These are phyloP conservation scores for Rattus rattus DNA, from an alignment of 2,113 vertebrate species.

Conservation along the genomic window DNA sequence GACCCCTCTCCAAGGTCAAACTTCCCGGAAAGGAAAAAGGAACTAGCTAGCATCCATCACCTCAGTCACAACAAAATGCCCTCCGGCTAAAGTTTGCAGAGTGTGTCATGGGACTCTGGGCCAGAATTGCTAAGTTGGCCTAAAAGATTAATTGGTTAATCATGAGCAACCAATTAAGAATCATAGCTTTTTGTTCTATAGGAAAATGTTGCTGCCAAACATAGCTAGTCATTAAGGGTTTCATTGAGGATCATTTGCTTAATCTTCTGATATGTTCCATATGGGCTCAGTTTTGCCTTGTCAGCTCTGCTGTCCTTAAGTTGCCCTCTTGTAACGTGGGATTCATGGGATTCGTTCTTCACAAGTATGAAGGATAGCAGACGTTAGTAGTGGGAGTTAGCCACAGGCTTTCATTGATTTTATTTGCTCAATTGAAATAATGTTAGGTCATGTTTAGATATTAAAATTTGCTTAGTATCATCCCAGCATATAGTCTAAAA, in stretches of 20 bases:
- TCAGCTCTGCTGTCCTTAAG: background rate
- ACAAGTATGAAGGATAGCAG: background rate
- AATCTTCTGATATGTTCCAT: constrained; percentile 17
- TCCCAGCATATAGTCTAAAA: background rate
- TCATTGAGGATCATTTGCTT: constrained; percentile 8
- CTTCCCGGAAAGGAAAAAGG: background rate
- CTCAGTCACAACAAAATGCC: background rate
- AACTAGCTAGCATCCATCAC: background rate
- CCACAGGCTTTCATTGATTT: background rate
- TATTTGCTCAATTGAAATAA: constrained; percentile 27
- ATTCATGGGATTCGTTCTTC: constrained; percentile 23
- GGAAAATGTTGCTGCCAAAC: constrained; percentile 39
- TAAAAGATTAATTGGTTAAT: constrained; percentile 57
- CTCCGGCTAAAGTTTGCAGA: background rate
- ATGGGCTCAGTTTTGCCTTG: background rate
- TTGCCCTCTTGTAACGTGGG: background rate
- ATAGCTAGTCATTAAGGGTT: constrained; percentile 39
- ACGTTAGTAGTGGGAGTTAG: background rate
- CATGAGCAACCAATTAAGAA: constrained; percentile 33
- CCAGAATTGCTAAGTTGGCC: background rate
- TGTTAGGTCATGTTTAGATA: background rate
- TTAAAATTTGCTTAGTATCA: constrained; percentile 9
- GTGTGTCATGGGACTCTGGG: background rate
- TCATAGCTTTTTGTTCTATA: constrained; percentile 14
- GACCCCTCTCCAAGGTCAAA: background rate